phyloP scores from a whole-genome alignment of 2,113 vertebrate species.

The Dendropsophus ebraccatus region DNA sequence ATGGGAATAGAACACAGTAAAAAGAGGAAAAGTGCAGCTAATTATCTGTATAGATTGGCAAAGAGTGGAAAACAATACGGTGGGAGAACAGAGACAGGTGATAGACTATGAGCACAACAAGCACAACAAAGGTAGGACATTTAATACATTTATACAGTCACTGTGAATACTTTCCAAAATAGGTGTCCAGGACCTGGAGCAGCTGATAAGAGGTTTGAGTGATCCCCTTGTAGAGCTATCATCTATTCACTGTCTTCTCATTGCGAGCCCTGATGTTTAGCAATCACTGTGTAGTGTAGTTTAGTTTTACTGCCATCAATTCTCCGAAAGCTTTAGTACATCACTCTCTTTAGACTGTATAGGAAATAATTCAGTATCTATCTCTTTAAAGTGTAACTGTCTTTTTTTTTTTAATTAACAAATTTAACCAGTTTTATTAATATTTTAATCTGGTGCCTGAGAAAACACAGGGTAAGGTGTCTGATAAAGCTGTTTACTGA shows the following conservation, averaged over 20 bases:
- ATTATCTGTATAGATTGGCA: slow-evolving; percentile 40
- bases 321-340: not conserved
- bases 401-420: too few species aligned
- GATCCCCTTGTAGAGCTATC: not conserved
- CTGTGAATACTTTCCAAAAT: not conserved
- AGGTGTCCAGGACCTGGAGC: not conserved
- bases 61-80: not conserved
- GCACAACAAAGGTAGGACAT: not conserved
- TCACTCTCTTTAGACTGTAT: not conserved
- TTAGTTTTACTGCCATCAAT: not conserved
- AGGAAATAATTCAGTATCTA: too few species aligned
- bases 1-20: slow-evolving; percentile 6
- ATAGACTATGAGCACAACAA: not conserved
- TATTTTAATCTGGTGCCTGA: too few species aligned
- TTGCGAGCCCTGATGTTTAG: not conserved
- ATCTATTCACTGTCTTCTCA: not conserved
- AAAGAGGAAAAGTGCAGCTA: slow-evolving; percentile 41
- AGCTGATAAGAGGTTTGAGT: not conserved
- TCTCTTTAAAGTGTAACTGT: too few species aligned
- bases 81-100: slow-evolving; percentile 15
- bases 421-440: too few species aligned
- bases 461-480: too few species aligned
- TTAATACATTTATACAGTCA: not conserved
- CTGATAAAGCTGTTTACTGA: too few species aligned
- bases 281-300: not conserved